These are phyloP conservation scores for Philopotamus ludificatus DNA, from an alignment of 1,140 invertebrate genomes.

Conservation along the genomic window DNA sequence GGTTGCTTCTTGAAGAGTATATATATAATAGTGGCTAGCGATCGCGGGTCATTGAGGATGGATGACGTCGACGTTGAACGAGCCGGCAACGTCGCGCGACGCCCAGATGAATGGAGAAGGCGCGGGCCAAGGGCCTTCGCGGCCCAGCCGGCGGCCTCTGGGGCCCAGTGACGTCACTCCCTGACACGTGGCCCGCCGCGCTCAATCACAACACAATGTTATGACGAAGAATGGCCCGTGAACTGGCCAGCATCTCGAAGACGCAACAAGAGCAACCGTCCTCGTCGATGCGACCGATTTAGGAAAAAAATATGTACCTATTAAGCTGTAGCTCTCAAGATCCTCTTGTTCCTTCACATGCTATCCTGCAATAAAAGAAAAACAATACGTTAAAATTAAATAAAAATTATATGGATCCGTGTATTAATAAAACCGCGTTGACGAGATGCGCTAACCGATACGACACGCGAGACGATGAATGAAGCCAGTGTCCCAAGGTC, in stretches of 20 bases:
- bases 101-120: neutral
- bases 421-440: neutral
- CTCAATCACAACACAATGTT: too few relatives aligned
- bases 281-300: too few relatives aligned
- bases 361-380: constrained; percentile 16
- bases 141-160: neutral
- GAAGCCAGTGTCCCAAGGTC: constrained; percentile 14
- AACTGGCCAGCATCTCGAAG: too few relatives aligned
- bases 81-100: neutral
- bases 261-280: too few relatives aligned
- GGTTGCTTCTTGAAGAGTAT: too few relatives aligned
- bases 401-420: neutral
- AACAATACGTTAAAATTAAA: constrained; percentile 24
- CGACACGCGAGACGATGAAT: neutral
- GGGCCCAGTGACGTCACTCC: too few relatives aligned
- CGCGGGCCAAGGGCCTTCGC: neutral
- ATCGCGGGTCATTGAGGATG: neutral
- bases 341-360: constrained; percentile 21
- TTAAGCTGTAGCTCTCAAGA: constrained; percentile 14
- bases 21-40: too few relatives aligned
- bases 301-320: constrained; percentile 16
- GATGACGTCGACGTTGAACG: neutral
- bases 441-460: neutral
- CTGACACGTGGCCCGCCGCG: too few relatives aligned
- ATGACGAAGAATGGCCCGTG: too few relatives aligned